These are phyloP conservation scores for Colletes gigas DNA, from an alignment of 1,140 invertebrate species.

Conservation along the genomic window DNA sequence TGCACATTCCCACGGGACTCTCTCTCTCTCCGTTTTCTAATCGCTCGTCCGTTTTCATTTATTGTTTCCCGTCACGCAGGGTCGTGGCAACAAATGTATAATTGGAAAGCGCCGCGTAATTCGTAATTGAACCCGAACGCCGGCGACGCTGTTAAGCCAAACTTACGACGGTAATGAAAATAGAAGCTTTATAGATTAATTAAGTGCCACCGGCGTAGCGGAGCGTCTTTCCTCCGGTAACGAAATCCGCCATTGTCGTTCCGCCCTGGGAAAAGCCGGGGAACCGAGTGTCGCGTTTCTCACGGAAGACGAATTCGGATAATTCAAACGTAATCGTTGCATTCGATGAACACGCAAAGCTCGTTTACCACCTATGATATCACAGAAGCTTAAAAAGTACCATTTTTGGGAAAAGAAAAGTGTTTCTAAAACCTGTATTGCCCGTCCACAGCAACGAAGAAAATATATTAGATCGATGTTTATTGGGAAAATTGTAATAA, in stretches of 20 bases:
- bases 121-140: slow-evolving; percentile 30
- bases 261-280: neutral
- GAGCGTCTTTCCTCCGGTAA: neutral
- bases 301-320: slow-evolving; percentile 17
- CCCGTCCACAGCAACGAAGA: too few relatives aligned
- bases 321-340: slow-evolving; percentile 14
- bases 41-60: too few relatives aligned
- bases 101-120: slow-evolving; percentile 1
- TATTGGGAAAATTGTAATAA: too few relatives aligned
- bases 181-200: slow-evolving; percentile 47
- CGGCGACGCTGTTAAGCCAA: slow-evolving; percentile 7
- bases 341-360: neutral
- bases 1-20: too few relatives aligned
- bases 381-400: too few relatives aligned
- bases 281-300: neutral
- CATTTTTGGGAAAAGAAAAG: too few relatives aligned
- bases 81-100: neutral
- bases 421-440: too few relatives aligned
- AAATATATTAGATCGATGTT: too few relatives aligned
- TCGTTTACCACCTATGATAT: neutral
- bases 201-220: slow-evolving; percentile 9
- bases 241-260: slow-evolving; percentile 5
- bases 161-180: slow-evolving; percentile 42
- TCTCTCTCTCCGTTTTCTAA: too few relatives aligned
- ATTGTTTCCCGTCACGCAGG: too few relatives aligned